These are phyloP conservation scores for Papilio gigon DNA, from an alignment of 2,888 invertebrate species.

Conservation along the genomic window DNA sequence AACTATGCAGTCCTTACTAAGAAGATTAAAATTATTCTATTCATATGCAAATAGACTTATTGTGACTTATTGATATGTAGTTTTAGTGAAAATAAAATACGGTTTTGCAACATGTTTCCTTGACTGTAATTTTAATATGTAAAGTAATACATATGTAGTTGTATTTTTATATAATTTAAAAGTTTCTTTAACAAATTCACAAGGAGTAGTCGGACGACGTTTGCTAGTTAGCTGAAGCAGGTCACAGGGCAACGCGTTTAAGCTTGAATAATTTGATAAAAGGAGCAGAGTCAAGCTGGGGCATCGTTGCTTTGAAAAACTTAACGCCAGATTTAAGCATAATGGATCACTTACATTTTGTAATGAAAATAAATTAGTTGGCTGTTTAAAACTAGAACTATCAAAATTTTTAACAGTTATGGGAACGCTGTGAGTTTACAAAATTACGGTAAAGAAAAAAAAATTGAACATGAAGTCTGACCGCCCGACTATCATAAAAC, in stretches of 20 bases:
- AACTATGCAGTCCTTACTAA: neutral
- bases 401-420: too few species aligned
- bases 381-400: neutral
- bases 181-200: constrained; percentile 44
- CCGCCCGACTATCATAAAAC: too few species aligned
- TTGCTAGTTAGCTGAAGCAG: constrained; percentile 40
- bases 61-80: too few species aligned
- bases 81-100: too few species aligned
- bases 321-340: constrained; percentile 16
- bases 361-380: neutral
- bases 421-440: too few species aligned
- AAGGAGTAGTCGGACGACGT: constrained; percentile 48
- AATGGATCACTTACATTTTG: constrained; percentile 6
- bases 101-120: neutral
- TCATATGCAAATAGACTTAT: too few species aligned
- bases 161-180: neutral
- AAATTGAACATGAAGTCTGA: too few species aligned
- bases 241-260: constrained; percentile 39
- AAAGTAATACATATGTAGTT: neutral
- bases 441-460: too few species aligned
- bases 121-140: neutral
- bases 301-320: constrained; percentile 12
- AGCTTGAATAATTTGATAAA: constrained; percentile 42
- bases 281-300: constrained; percentile 6
- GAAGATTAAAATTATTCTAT: neutral